Conservation (phyloP, 2,888 invertebrate species). For the Lithodes maja region DNA sequence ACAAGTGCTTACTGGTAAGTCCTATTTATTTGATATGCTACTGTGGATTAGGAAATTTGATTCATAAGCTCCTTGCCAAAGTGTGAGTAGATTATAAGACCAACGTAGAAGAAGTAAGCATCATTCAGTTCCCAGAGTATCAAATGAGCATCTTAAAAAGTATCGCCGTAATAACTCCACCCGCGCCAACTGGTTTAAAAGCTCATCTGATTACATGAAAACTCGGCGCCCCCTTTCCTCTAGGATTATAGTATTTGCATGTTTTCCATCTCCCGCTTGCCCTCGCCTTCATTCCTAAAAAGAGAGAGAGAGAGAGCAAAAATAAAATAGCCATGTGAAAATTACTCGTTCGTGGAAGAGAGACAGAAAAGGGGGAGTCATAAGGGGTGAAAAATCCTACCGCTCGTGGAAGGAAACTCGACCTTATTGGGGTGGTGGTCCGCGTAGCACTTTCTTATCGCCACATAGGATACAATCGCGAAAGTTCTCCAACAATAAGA, state of each 20-base stretch:
- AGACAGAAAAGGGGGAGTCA: not conserved
- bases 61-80: too few relatives aligned
- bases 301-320: not conserved
- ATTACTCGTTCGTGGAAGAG: conserved; percentile 16
- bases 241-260: conserved; percentile 4
- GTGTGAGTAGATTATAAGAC: too few relatives aligned
- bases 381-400: not conserved
- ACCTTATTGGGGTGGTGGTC: not conserved
- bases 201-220: conserved; percentile 14
- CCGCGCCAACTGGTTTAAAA: not conserved
- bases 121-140: too few relatives aligned
- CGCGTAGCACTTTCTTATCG: conserved; percentile 31
- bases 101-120: too few relatives aligned
- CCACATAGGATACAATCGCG: conserved; percentile 37
- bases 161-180: not conserved
- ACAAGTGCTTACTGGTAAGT: too few relatives aligned
- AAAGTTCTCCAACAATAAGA: conserved; percentile 50
- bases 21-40: too few relatives aligned
- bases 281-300: not conserved
- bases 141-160: too few relatives aligned
- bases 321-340: not conserved
- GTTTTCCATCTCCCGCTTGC: conserved; percentile 9
- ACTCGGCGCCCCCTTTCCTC: not conserved
- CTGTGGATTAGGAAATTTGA: too few relatives aligned
- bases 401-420: not conserved